A percentile compares a stretch with the other conserved stretches of the same genome.
Evolutionary conservation across 30 jellyfish, hydroid and myxozoan species (phyloP).

Genomic region (Chrysaora quinquecirrha): DNA sequence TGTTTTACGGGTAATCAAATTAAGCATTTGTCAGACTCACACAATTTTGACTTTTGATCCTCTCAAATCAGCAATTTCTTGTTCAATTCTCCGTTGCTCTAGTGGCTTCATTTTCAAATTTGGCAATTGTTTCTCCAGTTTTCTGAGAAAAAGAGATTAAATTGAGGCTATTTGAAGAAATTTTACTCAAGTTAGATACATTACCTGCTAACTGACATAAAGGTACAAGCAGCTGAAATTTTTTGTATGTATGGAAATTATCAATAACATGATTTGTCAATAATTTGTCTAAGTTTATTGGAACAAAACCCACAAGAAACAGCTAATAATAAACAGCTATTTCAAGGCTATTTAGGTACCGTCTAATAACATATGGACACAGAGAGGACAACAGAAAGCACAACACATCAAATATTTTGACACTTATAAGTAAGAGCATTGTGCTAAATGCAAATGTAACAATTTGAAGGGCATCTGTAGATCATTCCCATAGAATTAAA

Average conservation of each 20-base stretch:
- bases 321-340: no score
- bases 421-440: no score
- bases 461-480: no score
- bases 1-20: not conserved
- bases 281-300: not conserved
- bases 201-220: not conserved
- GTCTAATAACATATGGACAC: no score
- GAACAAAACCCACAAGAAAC: not conserved
- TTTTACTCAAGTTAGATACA: not conserved
- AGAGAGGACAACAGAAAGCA: no score
- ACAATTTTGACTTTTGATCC: constrained; percentile 42
- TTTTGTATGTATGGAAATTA: no score
- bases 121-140: constrained; percentile 40
- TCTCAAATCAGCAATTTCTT: constrained; percentile 41
- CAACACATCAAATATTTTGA: no score
- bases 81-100: constrained; percentile 41
- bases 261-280: not conserved
- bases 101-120: constrained; percentile 32
- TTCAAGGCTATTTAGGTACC: no score
- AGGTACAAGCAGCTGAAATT: no score
- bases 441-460: no score
- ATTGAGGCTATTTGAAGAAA: not conserved
- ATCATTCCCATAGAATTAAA: no score
- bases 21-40: constrained; percentile 3
- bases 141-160: not conserved